Conservation (phyloP, 2,113 vertebrate species). For the Lophotis ruficrista region DNA sequence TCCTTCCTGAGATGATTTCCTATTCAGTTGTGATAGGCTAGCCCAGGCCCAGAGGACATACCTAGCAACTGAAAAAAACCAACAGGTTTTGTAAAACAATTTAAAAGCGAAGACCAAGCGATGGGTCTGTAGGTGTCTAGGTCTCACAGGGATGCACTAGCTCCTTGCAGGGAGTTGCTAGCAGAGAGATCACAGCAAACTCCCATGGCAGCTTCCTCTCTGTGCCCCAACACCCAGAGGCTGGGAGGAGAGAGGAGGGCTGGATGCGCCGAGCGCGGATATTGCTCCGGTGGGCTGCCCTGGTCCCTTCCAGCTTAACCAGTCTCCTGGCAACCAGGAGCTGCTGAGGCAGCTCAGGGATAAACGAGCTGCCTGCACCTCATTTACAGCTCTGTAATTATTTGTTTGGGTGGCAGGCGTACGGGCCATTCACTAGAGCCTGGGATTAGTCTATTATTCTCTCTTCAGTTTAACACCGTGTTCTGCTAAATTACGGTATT, state of each 20-base stretch:
- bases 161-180: neutral
- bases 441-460: neutral
- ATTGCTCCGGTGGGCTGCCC: neutral
- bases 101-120: neutral
- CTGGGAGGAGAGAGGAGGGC: neutral
- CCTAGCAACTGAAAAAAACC: neutral
- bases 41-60: neutral
- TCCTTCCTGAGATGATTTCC: neutral
- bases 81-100: neutral
- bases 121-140: neutral
- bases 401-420: slow-evolving; percentile 8
- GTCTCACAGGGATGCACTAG: neutral
- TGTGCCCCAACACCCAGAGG: neutral
- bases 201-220: neutral
- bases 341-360: neutral
- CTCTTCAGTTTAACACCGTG: neutral
- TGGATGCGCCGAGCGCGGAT: fast-evolving
- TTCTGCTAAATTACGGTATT: neutral
- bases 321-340: neutral
- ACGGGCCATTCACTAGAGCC: neutral
- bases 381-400: neutral
- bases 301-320: neutral
- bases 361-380: neutral
- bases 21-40: neutral
- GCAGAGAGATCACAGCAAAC: neutral